phyloP scores from a whole-genome alignment of 2,113 vertebrate species.

The Microtus oregoni region DNA sequence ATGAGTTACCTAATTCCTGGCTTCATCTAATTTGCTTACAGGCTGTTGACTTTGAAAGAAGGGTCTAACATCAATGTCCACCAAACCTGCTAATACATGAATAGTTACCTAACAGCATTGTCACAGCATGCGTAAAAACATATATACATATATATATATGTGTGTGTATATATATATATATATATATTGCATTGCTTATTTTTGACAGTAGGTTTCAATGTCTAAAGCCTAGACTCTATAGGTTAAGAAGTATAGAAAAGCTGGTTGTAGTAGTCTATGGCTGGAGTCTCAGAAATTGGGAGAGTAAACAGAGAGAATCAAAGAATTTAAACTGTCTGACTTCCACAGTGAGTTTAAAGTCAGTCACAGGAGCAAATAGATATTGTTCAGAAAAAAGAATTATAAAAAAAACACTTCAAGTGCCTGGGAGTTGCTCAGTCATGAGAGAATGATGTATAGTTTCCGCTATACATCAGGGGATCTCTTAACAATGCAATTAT shows the following conservation, averaged over 20 bases:
- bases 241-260: background rate
- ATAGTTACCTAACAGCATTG: background rate
- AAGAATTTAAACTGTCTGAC: background rate
- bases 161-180: background rate
- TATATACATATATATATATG: background rate
- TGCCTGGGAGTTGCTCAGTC: background rate
- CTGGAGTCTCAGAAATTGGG: background rate
- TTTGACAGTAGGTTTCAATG: background rate
- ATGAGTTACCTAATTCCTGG: background rate
- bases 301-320: background rate
- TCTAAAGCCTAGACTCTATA: background rate
- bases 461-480: background rate
- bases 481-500: background rate
- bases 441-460: background rate
- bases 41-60: background rate
- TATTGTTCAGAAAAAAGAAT: background rate
- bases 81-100: background rate
- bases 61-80: background rate
- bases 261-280: background rate
- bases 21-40: background rate
- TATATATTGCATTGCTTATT: background rate
- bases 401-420: background rate
- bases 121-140: background rate
- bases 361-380: background rate
- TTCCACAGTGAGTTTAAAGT: background rate